These are phyloP conservation scores for Atta colombica DNA, from an alignment of 1,140 invertebrate species.

Conservation along the genomic window DNA sequence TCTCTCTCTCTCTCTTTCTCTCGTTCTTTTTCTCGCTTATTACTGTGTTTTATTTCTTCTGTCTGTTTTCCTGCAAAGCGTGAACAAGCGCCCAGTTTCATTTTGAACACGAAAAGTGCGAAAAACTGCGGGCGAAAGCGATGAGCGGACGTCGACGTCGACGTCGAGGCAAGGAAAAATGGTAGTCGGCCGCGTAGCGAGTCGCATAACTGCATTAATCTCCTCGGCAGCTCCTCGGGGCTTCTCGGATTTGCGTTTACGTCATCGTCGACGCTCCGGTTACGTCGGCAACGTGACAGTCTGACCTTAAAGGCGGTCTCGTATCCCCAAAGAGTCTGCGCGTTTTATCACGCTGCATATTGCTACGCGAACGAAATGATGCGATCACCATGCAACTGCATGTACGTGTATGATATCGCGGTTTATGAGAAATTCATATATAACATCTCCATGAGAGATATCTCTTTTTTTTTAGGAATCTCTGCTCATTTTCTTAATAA, in stretches of 20 bases:
- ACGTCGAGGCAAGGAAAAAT: conserved; percentile 46
- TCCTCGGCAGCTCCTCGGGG: conserved; percentile 49
- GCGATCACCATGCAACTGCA: not conserved
- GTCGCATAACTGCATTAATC: conserved; percentile 60
- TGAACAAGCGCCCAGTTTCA: not conserved
- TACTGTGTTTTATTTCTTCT: not conserved
- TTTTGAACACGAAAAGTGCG: conserved; percentile 3
- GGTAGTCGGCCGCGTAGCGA: conserved; percentile 27
- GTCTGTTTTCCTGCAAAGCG: not conserved
- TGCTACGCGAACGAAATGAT: conserved; percentile 1
- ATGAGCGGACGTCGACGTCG: conserved; percentile 19
- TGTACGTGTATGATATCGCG: not conserved
- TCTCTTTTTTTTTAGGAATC: not conserved
- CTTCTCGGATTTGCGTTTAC: conserved; percentile 74
- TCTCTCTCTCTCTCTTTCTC: not conserved
- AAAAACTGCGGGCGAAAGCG: conserved; percentile 17
- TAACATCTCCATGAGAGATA: not conserved
- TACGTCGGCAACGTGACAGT: conserved; percentile 63
- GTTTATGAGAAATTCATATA: not conserved
- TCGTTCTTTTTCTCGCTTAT: not conserved
- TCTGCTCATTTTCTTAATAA: not conserved
- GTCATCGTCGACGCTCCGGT: conserved; percentile 67
- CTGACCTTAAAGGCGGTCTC: conserved; percentile 58
- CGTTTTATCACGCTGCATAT: conserved; percentile 22
- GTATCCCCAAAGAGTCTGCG: conserved; percentile 3